Percentiles rank a stretch among this genome's conserved stretches.
Evolutionary conservation across 2,888 invertebrate species (phyloP).

Genomic region (Danaus chrysippus): DNA sequence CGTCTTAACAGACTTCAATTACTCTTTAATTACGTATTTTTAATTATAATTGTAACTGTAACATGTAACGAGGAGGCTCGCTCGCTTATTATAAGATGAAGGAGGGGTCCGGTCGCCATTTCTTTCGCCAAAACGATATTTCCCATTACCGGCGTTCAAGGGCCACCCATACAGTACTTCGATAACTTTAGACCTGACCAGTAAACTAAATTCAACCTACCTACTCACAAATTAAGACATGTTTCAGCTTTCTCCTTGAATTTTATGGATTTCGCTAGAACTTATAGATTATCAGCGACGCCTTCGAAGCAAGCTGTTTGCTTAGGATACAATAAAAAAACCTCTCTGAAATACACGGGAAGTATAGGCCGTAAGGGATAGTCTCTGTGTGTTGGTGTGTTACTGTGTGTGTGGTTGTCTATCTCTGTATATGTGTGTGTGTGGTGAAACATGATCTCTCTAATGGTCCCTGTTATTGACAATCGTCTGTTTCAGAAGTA

Average conservation of each 20-base stretch:
- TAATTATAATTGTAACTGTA: neutral
- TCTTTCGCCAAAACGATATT: slow-evolving; percentile 6
- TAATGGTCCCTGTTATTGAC: slow-evolving; percentile 2
- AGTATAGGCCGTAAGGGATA: slow-evolving; percentile 12
- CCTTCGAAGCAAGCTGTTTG: slow-evolving; percentile 7
- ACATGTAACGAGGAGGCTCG: no score
- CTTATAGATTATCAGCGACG: slow-evolving; percentile 5
- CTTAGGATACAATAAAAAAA: slow-evolving; percentile 10
- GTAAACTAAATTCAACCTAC: neutral
- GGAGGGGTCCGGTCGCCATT: neutral
- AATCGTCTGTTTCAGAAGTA: neutral
- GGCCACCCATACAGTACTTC: slow-evolving; percentile 3
- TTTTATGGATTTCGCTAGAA: slow-evolving; percentile 4
- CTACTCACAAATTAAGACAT: neutral
- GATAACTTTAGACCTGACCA: neutral
- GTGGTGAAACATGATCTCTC: slow-evolving; percentile 15
- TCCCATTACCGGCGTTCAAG: neutral
- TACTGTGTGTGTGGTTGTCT: no score
- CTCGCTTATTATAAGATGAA: no score
- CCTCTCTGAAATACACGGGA: slow-evolving; percentile 15
- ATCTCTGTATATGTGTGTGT: neutral
- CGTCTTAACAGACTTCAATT: neutral
- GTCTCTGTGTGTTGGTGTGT: slow-evolving; percentile 2
- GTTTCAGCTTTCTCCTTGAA: neutral
- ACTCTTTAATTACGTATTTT: neutral